Evolutionary conservation across 1,140 invertebrate genomes (phyloP).

Genomic region (Gryllus bimaculatus): DNA sequence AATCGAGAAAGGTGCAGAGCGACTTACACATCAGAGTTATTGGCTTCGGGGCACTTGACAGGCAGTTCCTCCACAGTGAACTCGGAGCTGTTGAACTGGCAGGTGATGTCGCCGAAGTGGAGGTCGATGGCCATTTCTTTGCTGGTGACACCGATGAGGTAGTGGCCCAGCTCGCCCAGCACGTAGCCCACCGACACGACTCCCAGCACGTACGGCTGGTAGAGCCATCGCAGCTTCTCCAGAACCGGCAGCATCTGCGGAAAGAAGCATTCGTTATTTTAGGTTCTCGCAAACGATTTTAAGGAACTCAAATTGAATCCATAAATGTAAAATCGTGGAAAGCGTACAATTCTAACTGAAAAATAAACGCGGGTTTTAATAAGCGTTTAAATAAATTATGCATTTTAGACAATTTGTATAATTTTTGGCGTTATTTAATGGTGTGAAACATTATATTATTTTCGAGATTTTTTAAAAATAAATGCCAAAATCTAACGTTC

Average conservation of each 20-base stretch:
- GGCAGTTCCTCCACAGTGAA: constrained; percentile 45
- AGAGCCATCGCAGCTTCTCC: constrained; percentile 55
- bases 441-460: no score
- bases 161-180: constrained; percentile 75
- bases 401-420: no score
- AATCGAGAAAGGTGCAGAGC: no score
- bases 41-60: constrained; percentile 51
- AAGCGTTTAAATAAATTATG: no score
- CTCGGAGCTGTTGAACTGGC: constrained; percentile 61
- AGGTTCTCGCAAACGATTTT: background rate
- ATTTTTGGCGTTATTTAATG: no score
- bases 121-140: constrained; percentile 73
- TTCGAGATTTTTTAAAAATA: no score
- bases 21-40: constrained; percentile 50
- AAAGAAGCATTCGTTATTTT: background rate
- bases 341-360: no score
- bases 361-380: no score
- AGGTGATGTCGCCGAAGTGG: constrained; percentile 80
- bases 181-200: constrained; percentile 73
- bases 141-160: constrained; percentile 73
- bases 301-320: background rate
- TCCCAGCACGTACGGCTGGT: constrained; percentile 65
- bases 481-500: no score
- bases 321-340: no score
- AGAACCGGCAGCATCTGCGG: constrained; percentile 32